Conservation (phyloP, 1,140 invertebrate species). For the Drosophila kepulauana region DNA sequence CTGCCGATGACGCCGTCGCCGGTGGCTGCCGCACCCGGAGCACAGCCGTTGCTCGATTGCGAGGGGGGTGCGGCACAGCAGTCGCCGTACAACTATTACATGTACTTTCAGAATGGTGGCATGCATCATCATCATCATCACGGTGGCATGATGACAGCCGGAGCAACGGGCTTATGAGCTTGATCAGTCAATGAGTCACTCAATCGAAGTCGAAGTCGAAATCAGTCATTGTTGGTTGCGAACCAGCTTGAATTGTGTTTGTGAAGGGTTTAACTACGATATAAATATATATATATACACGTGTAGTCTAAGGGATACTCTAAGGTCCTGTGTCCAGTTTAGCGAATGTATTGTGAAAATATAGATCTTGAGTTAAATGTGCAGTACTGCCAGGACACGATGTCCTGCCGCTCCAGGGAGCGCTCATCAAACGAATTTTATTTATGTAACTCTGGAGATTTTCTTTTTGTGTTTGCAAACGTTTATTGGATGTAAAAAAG, state of each 20-base stretch:
- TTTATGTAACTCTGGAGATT: conserved; percentile 72
- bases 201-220: conserved; percentile 32
- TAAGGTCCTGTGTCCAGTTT: conserved; percentile 6
- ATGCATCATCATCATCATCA: conserved; percentile 83
- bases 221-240: conserved; percentile 9
- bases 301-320: conserved; percentile 17
- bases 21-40: conserved; percentile 60
- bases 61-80: conserved; percentile 84
- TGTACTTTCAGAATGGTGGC: conserved; percentile 87
- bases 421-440: conserved; percentile 65
- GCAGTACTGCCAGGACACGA: conserved; percentile 12
- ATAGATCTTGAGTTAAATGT: conserved; percentile 3
- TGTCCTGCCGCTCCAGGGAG: conserved; percentile 17
- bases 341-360: neutral
- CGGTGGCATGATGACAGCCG: conserved; percentile 82
- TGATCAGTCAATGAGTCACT: conserved; percentile 29
- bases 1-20: conserved; percentile 79
- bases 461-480: conserved; percentile 38
- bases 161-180: conserved; percentile 82
- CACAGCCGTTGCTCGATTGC: conserved; percentile 66
- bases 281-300: conserved; percentile 25
- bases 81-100: conserved; percentile 90
- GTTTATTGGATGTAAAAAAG: conserved; percentile 43
- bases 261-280: conserved; percentile 50
- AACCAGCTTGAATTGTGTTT: conserved; percentile 20